Conservation (phyloP, 2,113 vertebrate species). For the Misgurnus anguillicaudatus region DNA sequence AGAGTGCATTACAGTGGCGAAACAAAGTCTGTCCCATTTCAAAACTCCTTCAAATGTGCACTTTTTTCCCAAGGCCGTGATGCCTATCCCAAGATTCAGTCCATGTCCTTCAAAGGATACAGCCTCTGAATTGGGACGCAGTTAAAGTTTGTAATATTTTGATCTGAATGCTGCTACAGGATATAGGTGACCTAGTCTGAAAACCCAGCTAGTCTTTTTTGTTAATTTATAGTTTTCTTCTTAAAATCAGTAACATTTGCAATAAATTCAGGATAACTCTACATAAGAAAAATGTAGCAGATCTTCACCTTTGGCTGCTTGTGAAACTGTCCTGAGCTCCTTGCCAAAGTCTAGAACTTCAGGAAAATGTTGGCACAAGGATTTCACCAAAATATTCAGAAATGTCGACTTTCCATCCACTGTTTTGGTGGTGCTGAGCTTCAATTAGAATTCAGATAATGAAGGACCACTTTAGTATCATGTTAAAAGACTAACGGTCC, state of each 20-base stretch:
- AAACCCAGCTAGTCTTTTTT: no score
- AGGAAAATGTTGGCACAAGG: slow-evolving; percentile 94
- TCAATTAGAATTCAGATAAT: slow-evolving; percentile 30
- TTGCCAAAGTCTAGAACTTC: slow-evolving; percentile 95
- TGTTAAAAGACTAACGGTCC: not conserved
- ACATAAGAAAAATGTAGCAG: not conserved
- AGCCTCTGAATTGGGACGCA: no score
- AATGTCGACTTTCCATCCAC: slow-evolving; percentile 98
- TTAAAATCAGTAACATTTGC: not conserved
- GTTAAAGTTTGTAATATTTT: no score
- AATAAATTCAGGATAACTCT: not conserved
- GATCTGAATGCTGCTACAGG: no score
- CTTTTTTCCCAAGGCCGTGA: no score
- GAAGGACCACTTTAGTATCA: not conserved
- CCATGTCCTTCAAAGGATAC: no score
- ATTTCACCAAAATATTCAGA: slow-evolving; percentile 97
- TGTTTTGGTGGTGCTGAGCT: slow-evolving; percentile 96
- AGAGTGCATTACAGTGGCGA: no score
- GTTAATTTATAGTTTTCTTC: no score
- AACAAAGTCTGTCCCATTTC: no score
- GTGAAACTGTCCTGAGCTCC: slow-evolving; percentile 90
- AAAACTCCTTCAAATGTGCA: no score
- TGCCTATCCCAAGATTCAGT: no score
- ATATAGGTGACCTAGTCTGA: no score
- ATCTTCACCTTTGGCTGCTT: slow-evolving; percentile 91